Percentiles rank a stretch among this genome's conserved stretches.
Evolutionary conservation across 92 coral and sea anemone genomes (phyloP).

Genomic region (Virgularia gustaviana): DNA sequence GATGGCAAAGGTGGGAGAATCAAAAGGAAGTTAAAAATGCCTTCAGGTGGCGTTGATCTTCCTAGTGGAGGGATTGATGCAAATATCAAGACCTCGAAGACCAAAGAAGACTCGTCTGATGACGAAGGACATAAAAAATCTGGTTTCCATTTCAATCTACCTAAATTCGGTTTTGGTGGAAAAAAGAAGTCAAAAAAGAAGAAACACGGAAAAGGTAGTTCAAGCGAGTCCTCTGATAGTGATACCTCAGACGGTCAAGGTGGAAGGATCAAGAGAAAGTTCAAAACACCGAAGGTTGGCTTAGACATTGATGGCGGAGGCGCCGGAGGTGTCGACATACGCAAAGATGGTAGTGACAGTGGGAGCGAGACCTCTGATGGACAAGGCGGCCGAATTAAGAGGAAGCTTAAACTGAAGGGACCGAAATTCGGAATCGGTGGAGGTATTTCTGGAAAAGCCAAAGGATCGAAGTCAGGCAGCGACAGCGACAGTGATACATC

Average conservation of each 20-base stretch:
- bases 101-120: neutral
- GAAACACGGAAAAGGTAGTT: neutral
- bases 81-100: neutral
- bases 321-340: neutral
- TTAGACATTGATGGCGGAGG: neutral
- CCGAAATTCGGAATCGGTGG: neutral
- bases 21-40: constrained; percentile 29
- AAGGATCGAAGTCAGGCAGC: neutral
- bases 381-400: constrained; percentile 3
- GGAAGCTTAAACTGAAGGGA: neutral
- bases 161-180: constrained; percentile 4
- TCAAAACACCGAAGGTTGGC: neutral
- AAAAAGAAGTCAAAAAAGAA: constrained; percentile 4
- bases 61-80: neutral
- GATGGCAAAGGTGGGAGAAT: constrained; percentile 35
- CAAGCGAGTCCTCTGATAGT: constrained; percentile 2
- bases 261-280: constrained; percentile 3
- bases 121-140: neutral
- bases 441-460: neutral
- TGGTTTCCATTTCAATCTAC: neutral
- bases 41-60: constrained; percentile 11
- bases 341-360: neutral
- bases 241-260: constrained; percentile 9
- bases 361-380: constrained; percentile 7
- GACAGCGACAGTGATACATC: constrained; percentile 32